A percentile compares a stretch with the other conserved stretches of the same genome.
Conservation (phyloP, 1,140 invertebrate species). For the Caerostris extrusa region DNA sequence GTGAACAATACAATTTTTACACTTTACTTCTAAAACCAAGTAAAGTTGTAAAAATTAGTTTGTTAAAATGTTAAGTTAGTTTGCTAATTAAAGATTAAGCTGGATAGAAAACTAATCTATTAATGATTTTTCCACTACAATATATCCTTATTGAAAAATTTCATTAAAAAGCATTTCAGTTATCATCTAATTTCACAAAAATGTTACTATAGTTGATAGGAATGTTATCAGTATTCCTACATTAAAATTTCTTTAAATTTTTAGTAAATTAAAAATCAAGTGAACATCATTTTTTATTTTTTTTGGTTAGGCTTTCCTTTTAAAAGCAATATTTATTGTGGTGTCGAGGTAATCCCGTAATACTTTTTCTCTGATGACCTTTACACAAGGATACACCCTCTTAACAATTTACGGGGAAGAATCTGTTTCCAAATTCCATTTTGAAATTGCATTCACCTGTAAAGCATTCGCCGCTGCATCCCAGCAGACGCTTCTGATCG, state of each 20-base stretch:
- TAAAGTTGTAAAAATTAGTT: too few relatives aligned
- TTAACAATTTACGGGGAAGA: constrained; percentile 36
- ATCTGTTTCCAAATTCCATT: constrained; percentile 41
- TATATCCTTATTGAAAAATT: too few relatives aligned
- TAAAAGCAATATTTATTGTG: neutral
- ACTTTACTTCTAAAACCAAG: neutral
- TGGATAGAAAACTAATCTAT: too few relatives aligned
- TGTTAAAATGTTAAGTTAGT: too few relatives aligned
- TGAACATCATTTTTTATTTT: neutral
- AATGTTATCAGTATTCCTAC: too few relatives aligned
- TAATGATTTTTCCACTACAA: too few relatives aligned
- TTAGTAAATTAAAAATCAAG: neutral
- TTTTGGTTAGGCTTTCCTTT: neutral
- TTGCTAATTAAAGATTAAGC: too few relatives aligned
- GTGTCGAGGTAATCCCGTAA: constrained; percentile 17
- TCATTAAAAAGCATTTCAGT: too few relatives aligned
- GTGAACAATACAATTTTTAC: constrained; percentile 7
- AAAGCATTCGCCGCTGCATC: neutral
- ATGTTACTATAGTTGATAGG: too few relatives aligned
- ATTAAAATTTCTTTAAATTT: neutral
- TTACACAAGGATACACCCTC: neutral
- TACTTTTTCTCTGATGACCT: neutral
- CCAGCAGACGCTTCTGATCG: neutral
- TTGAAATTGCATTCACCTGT: constrained; percentile 32
- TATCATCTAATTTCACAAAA: too few relatives aligned